Conservation (phyloP, 2,797 vertebrate species). For the Neosalanx taihuensis region DNA sequence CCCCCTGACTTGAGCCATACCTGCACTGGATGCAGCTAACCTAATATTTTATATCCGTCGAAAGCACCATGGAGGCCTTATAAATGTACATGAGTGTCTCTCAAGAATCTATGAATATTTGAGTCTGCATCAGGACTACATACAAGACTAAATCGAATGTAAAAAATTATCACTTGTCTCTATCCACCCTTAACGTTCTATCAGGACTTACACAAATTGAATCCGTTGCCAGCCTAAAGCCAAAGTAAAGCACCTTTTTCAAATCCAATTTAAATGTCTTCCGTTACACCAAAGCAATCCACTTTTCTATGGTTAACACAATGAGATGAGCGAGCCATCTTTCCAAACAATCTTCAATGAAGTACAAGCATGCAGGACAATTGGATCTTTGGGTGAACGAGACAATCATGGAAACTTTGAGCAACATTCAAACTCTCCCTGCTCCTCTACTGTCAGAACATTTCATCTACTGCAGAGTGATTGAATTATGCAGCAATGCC, state of each 20-base stretch:
- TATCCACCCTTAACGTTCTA: too few species aligned
- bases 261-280: background rate
- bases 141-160: too few species aligned
- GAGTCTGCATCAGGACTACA: too few species aligned
- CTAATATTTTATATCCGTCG: too few species aligned
- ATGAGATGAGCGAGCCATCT: conserved; percentile 13
- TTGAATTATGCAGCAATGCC: conserved; percentile 60
- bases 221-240: too few species aligned
- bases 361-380: conserved; percentile 35
- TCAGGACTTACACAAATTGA: too few species aligned
- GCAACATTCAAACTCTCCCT: conserved; percentile 24
- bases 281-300: conserved; percentile 9
- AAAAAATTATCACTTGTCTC: too few species aligned
- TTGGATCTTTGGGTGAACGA: conserved; percentile 51
- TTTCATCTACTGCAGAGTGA: conserved; percentile 35
- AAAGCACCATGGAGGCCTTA: too few species aligned
- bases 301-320: conserved; percentile 38
- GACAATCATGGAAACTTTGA: conserved; percentile 34
- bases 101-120: too few species aligned
- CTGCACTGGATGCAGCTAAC: too few species aligned
- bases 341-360: conserved; percentile 27
- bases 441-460: conserved; percentile 33
- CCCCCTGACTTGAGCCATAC: too few species aligned
- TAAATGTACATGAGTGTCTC: too few species aligned
- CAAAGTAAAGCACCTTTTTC: background rate